Conservation (phyloP, 2,113 vertebrate genomes). For the Illadopsis cleaveri region DNA sequence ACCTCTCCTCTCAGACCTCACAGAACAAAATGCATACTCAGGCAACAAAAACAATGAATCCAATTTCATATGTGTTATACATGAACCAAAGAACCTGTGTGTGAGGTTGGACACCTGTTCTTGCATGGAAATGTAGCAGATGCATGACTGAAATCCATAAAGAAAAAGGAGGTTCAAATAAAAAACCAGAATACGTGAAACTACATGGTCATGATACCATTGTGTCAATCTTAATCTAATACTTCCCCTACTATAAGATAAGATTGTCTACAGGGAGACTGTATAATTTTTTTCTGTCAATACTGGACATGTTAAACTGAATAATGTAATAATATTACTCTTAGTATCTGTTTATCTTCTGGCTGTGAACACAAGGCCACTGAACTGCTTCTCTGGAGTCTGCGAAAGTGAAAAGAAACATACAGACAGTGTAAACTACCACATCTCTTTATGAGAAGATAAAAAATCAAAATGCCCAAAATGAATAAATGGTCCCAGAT, state of each 20-base stretch:
- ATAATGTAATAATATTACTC: neutral
- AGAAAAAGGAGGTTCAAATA: neutral
- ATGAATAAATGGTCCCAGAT: neutral
- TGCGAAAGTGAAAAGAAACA: neutral
- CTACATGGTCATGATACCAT: neutral
- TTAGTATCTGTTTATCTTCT: neutral
- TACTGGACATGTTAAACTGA: neutral
- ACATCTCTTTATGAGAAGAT: accelerated
- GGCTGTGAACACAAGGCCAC: neutral
- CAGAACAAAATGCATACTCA: neutral
- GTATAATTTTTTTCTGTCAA: neutral
- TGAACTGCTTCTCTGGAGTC: neutral
- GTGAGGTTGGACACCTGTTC: neutral
- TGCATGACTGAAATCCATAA: neutral
- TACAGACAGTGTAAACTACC: accelerated
- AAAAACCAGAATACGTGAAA: neutral
- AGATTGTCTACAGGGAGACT: neutral
- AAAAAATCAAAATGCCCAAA: neutral
- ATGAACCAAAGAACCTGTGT: neutral
- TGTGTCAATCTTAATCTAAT: neutral
- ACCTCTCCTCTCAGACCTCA: neutral
- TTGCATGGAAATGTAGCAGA: neutral
- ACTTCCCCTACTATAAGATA: neutral
- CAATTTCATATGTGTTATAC: neutral
- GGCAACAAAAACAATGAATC: neutral